Base-by-base conservation (phyloP, 2,113 vertebrate genomes). In the Lates calcarifer region DNA sequence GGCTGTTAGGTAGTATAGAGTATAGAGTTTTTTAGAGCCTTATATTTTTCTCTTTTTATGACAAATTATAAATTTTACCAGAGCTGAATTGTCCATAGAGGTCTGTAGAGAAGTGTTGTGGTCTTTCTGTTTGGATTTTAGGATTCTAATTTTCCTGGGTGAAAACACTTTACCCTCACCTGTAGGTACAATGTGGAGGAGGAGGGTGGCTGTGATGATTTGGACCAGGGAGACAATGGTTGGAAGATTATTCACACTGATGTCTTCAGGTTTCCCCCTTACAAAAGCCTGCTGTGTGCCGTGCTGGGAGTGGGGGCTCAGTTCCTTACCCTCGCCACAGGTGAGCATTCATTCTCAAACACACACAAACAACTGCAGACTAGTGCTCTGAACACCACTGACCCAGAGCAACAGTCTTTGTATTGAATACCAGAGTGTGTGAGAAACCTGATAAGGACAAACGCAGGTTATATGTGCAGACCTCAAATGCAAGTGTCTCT, bases 191-290 rank as follows among this genome's bases (percentile, higher is more conserved):
- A 98, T 60, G 93, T 97, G 58, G 97, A 97, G 66, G 97, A 98
- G 83, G 97, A 98, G 39, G 96, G 96, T 1, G 90, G 93, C 47
- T 94, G 95, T 9, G 97, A 98, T 22, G 97, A 98, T 79, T 94
- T 97, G 89, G 97, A 98, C 84, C 97, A 97, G 85, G 96, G 96
- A 45, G 97, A 98, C 91, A 98, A 97, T 1, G 97, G 97, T 86
- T 98, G 97, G 97, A 98, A 98, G 93, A 97, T 97, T 87, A 97
- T 98, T 74, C 97, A 98, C 89, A 97, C 97, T 0, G 97, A 98
- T 8, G 97, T 98, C 90, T 98, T 98, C 90, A 95, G 97, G 70
- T 98, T 98, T 78, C 97, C 97, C 3, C 95, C 95, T 0, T 96
- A 95, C 85, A 96, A 95, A 86, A 96, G 96, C 90, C 94, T 98